A percentile compares a stretch with the other conserved stretches of the same genome.
Evolutionary conservation across 2,888 invertebrate species (phyloP).

Genomic region (Lepidonotus clava): DNA sequence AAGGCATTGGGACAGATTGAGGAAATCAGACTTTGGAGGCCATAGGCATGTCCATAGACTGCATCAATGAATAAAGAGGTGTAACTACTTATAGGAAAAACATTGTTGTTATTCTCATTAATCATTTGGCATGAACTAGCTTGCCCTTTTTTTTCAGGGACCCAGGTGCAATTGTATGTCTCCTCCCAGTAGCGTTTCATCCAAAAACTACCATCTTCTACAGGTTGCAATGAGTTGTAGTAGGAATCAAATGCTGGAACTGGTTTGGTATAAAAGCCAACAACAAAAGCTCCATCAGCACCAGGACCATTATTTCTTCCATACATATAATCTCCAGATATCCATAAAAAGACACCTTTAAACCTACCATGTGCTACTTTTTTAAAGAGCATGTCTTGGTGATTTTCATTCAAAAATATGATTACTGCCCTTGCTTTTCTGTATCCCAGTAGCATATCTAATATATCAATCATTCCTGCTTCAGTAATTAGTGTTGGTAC

Average conservation of each 20-base stretch:
- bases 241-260: conserved; percentile 9
- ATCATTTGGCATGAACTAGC: too few species aligned
- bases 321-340: conserved; percentile 38
- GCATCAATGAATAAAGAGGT: conserved; percentile 8
- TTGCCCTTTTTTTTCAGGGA: too few species aligned
- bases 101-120: background rate
- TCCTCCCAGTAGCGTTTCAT: conserved; percentile 37
- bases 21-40: background rate
- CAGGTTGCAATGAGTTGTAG: conserved; percentile 34
- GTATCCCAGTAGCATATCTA: background rate
- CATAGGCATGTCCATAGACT: background rate
- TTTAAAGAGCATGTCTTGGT: conserved; percentile 19
- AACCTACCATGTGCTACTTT: background rate
- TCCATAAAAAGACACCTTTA: background rate
- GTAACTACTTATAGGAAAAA: background rate
- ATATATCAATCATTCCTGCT: background rate
- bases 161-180: conserved; percentile 28
- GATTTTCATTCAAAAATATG: background rate
- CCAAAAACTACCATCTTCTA: conserved; percentile 48
- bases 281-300: conserved; percentile 38
- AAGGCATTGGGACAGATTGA: conserved; percentile 3
- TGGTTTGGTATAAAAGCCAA: conserved; percentile 20
- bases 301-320: background rate
- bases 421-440: conserved; percentile 28
- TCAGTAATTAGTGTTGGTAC: background rate